Percentiles rank a stretch among this genome's conserved stretches.
phyloP scores from a whole-genome alignment of 2,888 invertebrate genomes.

The Cataglyphis rosenhaueri region DNA sequence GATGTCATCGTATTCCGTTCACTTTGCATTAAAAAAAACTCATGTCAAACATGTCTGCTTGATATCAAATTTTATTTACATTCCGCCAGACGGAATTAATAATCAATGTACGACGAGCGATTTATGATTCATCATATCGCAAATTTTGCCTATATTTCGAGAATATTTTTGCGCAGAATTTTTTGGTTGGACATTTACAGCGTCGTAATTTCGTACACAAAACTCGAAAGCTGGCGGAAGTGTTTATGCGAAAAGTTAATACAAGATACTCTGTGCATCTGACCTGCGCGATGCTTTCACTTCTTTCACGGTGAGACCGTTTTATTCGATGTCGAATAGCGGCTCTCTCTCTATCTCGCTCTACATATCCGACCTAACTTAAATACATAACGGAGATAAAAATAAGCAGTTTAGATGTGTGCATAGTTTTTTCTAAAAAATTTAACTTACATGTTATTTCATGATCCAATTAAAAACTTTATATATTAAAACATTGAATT shows the following conservation, averaged over 20 bases:
- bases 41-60: neutral
- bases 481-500: neutral
- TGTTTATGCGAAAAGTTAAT: slow-evolving; percentile 26
- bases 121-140: neutral
- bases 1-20: neutral
- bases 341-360: neutral
- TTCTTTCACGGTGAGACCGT: slow-evolving; percentile 8
- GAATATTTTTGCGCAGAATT: neutral
- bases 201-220: neutral
- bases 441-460: neutral
- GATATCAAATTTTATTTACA: slow-evolving; percentile 17
- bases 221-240: slow-evolving; percentile 17
- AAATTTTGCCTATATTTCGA: neutral
- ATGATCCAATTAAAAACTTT: neutral
- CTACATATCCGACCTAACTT: neutral
- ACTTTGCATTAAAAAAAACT: neutral
- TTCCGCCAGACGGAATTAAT: neutral
- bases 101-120: neutral
- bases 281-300: slow-evolving; percentile 31
- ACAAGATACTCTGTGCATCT: neutral
- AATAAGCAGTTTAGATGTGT: neutral
- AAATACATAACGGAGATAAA: neutral
- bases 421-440: neutral
- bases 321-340: slow-evolving; percentile 11
- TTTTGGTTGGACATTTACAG: neutral